These are phyloP conservation scores for Ophioninae sp. DNA, from an alignment of 2,888 invertebrate genomes.

Conservation along the genomic window DNA sequence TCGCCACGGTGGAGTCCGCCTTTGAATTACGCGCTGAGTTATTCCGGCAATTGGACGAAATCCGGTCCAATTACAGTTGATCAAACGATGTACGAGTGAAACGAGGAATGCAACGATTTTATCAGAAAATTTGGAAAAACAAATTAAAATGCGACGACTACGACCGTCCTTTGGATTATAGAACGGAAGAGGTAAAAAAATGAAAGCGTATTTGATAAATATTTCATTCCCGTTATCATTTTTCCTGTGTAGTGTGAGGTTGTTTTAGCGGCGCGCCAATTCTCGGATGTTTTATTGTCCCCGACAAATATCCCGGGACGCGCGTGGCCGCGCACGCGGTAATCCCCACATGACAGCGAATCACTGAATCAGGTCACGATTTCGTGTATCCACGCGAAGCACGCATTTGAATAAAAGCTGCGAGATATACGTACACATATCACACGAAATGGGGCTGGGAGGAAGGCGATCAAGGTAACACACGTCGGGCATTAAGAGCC, in stretches of 20 bases:
- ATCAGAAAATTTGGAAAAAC: background rate
- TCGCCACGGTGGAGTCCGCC: too few species aligned
- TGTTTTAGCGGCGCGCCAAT: background rate
- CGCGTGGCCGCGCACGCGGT: background rate
- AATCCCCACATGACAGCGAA: slow-evolving; percentile 22
- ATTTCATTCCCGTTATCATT: background rate
- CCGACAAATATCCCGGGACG: slow-evolving; percentile 10
- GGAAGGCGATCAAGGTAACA: background rate
- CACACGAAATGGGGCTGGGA: background rate
- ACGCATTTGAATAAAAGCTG: slow-evolving; percentile 27
- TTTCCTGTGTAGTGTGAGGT: background rate
- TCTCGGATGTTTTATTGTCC: slow-evolving; percentile 10
- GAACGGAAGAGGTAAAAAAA: background rate
- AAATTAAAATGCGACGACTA: background rate
- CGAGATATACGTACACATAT: slow-evolving; percentile 13
- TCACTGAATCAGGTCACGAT: slow-evolving; percentile 39
- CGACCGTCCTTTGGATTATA: background rate
- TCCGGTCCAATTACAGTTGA: background rate
- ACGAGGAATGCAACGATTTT: background rate
- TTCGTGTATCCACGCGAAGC: slow-evolving; percentile 13
- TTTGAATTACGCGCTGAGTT: too few species aligned
- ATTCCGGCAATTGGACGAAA: background rate
- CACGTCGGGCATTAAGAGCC: slow-evolving; percentile 13
- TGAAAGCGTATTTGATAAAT: background rate
- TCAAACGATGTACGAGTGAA: background rate